Percentiles rank a stretch among this genome's conserved stretches.
Evolutionary conservation across 2,888 invertebrate genomes (phyloP).

Genomic region (Strigamia maritima): DNA sequence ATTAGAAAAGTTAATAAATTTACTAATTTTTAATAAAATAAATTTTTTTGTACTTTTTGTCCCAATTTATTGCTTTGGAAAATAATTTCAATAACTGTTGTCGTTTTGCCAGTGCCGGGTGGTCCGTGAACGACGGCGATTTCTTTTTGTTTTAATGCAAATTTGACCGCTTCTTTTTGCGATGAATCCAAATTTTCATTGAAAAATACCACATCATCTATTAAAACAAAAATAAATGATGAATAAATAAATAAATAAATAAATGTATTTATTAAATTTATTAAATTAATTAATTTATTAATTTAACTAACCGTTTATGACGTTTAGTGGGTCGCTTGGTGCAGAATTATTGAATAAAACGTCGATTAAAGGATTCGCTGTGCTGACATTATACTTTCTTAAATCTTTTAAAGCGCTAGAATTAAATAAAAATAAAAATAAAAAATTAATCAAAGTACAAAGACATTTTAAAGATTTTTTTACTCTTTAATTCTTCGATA

Average conservation of each 20-base stretch:
- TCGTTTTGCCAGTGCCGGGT: slow-evolving; percentile 60
- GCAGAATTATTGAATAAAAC: slow-evolving; percentile 53
- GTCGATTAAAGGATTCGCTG: slow-evolving; percentile 49
- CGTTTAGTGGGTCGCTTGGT: slow-evolving; percentile 44
- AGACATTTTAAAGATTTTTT: no score
- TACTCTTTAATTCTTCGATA: slow-evolving; percentile 44
- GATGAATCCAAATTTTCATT: slow-evolving; percentile 52
- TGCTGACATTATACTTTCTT: slow-evolving; percentile 44
- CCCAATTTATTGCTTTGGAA: slow-evolving; percentile 54
- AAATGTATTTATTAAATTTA: no score
- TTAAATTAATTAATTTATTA: no score
- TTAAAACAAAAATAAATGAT: slow-evolving; percentile 12
- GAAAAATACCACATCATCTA: slow-evolving; percentile 39
- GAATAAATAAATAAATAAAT: background rate
- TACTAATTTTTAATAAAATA: background rate
- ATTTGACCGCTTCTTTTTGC: slow-evolving; percentile 56
- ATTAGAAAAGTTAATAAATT: background rate
- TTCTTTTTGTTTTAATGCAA: slow-evolving; percentile 55
- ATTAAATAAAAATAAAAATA: no score
- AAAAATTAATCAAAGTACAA: no score
- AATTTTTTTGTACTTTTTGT: slow-evolving; percentile 50
- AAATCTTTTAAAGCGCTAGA: slow-evolving; percentile 49
- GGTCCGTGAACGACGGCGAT: slow-evolving; percentile 60
- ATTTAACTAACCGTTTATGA: background rate
- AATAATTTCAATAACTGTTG: slow-evolving; percentile 59